Evolutionary conservation across 2,113 vertebrate species (phyloP).

Genomic region (Phyllostomus hastatus): DNA sequence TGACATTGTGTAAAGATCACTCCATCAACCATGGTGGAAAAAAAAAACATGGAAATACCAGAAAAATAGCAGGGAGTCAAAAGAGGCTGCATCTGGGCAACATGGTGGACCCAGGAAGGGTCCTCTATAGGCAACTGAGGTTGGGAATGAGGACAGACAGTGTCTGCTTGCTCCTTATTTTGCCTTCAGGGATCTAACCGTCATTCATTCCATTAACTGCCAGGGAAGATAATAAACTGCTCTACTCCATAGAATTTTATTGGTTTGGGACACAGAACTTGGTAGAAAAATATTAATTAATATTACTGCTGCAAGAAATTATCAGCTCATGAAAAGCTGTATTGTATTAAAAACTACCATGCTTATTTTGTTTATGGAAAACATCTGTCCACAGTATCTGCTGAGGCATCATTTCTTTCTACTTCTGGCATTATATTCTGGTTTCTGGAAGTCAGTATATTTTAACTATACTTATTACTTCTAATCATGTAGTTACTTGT

Average conservation of each 20-base stretch:
- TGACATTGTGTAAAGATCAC: neutral
- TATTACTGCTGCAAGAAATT: constrained; percentile 61
- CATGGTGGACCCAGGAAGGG: neutral
- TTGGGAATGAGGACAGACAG: neutral
- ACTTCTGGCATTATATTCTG: neutral
- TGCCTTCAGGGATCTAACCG: neutral
- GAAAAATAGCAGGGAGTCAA: neutral
- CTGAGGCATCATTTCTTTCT: constrained; percentile 10
- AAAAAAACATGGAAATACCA: neutral
- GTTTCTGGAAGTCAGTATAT: constrained; percentile 2
- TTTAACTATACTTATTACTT: constrained; percentile 24
- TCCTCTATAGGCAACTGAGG: neutral
- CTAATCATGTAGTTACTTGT: neutral
- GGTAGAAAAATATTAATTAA: constrained; percentile 57
- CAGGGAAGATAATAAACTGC: neutral
- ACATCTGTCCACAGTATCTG: neutral
- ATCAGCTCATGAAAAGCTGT: constrained; percentile 39
- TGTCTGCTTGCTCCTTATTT: neutral
- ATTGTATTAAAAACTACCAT: constrained; percentile 30
- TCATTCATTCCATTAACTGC: neutral
- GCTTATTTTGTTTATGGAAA: constrained; percentile 40
- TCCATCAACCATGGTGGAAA: neutral
- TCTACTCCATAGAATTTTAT: constrained; percentile 4
- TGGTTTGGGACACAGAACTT: constrained; percentile 48
- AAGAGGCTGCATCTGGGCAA: neutral